These are phyloP conservation scores for Euzetes globulus DNA, from an alignment of 2,888 invertebrate genomes.

Conservation along the genomic window DNA sequence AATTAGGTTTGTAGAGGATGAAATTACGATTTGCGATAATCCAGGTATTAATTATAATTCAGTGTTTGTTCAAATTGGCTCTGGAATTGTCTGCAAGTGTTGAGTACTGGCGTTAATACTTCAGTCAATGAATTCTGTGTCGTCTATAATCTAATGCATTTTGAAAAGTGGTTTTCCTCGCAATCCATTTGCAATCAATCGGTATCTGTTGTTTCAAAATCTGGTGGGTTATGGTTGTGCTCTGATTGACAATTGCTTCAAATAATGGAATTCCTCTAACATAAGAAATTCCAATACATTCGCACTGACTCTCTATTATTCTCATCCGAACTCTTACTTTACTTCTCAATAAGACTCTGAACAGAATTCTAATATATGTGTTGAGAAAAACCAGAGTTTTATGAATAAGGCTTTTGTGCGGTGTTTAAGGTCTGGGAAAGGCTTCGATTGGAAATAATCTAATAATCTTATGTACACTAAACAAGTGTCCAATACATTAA, in stretches of 20 bases:
- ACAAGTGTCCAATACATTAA: no score
- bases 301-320: neutral
- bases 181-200: neutral
- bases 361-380: neutral
- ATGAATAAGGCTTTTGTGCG: conserved; percentile 7
- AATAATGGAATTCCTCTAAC: neutral
- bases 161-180: neutral
- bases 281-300: neutral
- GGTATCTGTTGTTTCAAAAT: neutral
- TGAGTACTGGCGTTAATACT: no score
- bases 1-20: no score
- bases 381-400: neutral
- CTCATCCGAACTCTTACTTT: no score
- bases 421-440: neutral
- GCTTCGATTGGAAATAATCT: neutral
- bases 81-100: no score
- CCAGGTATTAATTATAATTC: no score
- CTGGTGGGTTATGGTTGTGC: neutral
- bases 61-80: no score
- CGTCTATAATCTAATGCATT: no score
- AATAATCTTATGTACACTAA: conserved; percentile 3
- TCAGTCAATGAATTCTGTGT: no score
- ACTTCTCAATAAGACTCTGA: neutral
- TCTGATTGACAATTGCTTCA: neutral
- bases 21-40: no score